Percentiles rank a stretch among this genome's conserved stretches.
Conservation (phyloP, 2,888 invertebrate species). For the Heliconius ethilla region DNA sequence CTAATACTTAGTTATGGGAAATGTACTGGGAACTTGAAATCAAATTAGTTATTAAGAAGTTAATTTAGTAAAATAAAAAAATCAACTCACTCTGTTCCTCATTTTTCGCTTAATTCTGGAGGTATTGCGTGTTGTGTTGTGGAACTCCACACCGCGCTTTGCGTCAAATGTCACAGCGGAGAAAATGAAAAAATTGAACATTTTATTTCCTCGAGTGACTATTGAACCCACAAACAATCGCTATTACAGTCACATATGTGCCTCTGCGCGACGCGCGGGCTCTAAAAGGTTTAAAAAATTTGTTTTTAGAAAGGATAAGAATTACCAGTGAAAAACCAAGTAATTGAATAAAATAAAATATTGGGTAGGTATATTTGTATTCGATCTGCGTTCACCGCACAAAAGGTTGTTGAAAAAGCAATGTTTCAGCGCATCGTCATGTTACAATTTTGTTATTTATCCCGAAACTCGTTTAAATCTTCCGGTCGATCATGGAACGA, state of each 20-base stretch:
- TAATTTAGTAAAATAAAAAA: no score
- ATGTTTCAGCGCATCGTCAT: conserved; percentile 26
- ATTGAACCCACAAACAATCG: background rate
- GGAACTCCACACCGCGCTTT: no score
- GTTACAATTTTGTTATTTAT: conserved; percentile 31
- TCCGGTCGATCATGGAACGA: conserved; percentile 29
- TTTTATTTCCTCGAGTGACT: background rate
- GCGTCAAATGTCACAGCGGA: no score
- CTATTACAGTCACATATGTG: background rate
- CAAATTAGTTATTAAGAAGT: no score
- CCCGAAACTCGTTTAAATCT: conserved; percentile 30
- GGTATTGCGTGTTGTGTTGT: background rate
- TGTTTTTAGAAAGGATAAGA: background rate
- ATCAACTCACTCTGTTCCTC: background rate
- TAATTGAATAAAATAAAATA: background rate
- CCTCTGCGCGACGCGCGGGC: accelerated
- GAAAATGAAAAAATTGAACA: no score
- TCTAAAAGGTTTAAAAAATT: background rate
- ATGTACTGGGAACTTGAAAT: no score
- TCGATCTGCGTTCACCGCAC: conserved; percentile 17
- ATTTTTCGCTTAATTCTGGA: background rate
- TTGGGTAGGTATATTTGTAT: conserved; percentile 12
- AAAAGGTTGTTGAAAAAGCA: conserved; percentile 17
- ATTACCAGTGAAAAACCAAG: background rate
- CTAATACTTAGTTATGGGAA: no score